These are phyloP conservation scores for Charadrius vociferus DNA, from an alignment of 2,113 vertebrate species.

Conservation along the genomic window DNA sequence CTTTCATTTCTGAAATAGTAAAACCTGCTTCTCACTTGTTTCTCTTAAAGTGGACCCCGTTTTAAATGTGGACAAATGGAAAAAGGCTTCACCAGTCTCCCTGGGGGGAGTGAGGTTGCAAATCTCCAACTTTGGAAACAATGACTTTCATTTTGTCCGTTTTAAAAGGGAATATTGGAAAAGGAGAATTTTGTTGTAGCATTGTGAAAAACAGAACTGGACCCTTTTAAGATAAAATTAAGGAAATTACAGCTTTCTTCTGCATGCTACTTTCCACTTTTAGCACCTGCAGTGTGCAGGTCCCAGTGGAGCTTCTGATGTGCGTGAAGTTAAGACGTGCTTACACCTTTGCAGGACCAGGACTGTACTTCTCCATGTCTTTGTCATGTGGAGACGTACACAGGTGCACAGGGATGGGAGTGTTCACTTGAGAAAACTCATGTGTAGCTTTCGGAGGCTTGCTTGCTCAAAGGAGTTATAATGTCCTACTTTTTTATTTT, in stretches of 20 bases:
- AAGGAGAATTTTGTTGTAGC: not conserved
- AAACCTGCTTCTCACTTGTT: not conserved
- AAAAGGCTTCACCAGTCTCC: not conserved
- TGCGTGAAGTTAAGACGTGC: accelerated
- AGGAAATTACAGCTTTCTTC: not conserved
- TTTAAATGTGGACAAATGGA: not conserved
- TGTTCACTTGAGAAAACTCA: not conserved
- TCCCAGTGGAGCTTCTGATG: not conserved
- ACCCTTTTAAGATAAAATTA: not conserved
- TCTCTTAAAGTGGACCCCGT: not conserved
- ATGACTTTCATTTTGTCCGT: not conserved
- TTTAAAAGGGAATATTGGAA: not conserved
- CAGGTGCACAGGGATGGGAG: not conserved
- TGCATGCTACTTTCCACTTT: not conserved
- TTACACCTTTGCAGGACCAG: not conserved
- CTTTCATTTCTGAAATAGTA: constrained; percentile 42
- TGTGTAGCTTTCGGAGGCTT: accelerated
- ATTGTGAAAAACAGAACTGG: not conserved
- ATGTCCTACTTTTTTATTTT: too few species aligned
- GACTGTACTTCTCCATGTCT: accelerated
- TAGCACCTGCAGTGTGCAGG: not conserved
- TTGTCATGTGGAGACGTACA: accelerated
- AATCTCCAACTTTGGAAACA: not conserved
- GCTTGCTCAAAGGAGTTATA: not conserved
- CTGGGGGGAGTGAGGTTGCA: not conserved